A percentile compares a stretch with the other conserved stretches of the same genome.
Conservation (phyloP, 2,888 invertebrate species). For the Orthosia gothica region DNA sequence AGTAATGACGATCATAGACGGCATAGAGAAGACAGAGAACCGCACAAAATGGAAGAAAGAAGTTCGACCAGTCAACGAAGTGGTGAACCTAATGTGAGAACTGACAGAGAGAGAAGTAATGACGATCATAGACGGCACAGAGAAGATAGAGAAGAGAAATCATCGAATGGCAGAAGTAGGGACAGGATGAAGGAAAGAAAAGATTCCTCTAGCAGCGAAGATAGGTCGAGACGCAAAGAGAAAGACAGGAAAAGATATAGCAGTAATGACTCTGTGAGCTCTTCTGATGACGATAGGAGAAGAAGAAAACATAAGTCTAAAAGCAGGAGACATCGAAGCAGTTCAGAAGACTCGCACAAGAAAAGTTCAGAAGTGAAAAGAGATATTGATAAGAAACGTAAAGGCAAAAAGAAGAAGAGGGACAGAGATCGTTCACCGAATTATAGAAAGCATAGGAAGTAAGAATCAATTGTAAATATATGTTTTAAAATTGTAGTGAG, state of each 20-base stretch:
- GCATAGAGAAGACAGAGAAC: slow-evolving; percentile 71
- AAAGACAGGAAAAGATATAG: slow-evolving; percentile 74
- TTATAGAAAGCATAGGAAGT: slow-evolving; percentile 88
- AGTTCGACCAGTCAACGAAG: slow-evolving; percentile 74
- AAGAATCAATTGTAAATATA: slow-evolving; percentile 72
- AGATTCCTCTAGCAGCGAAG: slow-evolving; percentile 74
- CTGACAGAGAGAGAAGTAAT: slow-evolving; percentile 42
- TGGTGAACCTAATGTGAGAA: slow-evolving; percentile 65
- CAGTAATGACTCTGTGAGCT: slow-evolving; percentile 78
- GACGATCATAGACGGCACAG: slow-evolving; percentile 65
- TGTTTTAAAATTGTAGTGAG: background rate
- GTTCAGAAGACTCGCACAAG: slow-evolving; percentile 77
- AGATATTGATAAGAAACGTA: slow-evolving; percentile 91
- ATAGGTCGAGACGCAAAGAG: slow-evolving; percentile 68
- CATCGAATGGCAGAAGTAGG: slow-evolving; percentile 74
- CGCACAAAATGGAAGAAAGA: slow-evolving; percentile 75
- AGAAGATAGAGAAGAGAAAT: slow-evolving; percentile 60
- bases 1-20: slow-evolving; percentile 63
- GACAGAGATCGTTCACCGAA: slow-evolving; percentile 90
- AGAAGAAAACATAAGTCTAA: slow-evolving; percentile 63
- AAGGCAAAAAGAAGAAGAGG: slow-evolving; percentile 91
- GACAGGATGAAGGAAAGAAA: slow-evolving; percentile 64
- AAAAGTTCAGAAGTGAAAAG: slow-evolving; percentile 85
- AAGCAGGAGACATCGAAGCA: slow-evolving; percentile 71
- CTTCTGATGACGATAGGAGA: slow-evolving; percentile 76